Conservation (phyloP, 2,888 invertebrate species). For the Volucella inflata region DNA sequence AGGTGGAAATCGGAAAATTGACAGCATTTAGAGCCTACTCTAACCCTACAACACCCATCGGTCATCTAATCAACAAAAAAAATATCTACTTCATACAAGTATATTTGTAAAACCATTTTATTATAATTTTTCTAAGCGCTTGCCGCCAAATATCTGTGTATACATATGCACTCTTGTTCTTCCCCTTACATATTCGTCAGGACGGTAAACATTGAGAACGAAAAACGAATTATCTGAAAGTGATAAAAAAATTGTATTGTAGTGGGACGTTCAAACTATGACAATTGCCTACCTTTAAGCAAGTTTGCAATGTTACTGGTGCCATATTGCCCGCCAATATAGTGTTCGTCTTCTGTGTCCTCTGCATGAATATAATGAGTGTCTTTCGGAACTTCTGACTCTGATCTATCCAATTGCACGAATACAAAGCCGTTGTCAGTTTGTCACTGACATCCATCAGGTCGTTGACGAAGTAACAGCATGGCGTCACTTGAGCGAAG, state of each 20-base stretch:
- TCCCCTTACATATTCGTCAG: conserved; percentile 45
- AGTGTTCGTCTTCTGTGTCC: conserved; percentile 74
- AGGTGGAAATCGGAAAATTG: too few relatives aligned
- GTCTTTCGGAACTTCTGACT: conserved; percentile 75
- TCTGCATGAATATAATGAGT: conserved; percentile 78
- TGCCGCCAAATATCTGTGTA: too few relatives aligned
- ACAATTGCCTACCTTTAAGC: conserved; percentile 70
- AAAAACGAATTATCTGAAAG: conserved; percentile 71
- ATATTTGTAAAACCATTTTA: too few relatives aligned
- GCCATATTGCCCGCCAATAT: conserved; percentile 77
- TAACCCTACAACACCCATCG: too few relatives aligned
- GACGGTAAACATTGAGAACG: conserved; percentile 77
- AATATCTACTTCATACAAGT: too few relatives aligned
- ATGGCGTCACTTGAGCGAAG: conserved; percentile 76
- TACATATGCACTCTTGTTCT: too few relatives aligned
- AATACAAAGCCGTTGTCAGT: conserved; percentile 77
- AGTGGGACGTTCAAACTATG: conserved; percentile 5
- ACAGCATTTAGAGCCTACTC: too few relatives aligned
- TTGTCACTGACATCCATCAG: conserved; percentile 73
- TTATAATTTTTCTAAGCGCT: too few relatives aligned
- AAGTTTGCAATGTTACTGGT: conserved; percentile 77
- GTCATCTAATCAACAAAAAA: too few relatives aligned
- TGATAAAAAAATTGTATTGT: neutral
- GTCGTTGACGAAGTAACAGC: conserved; percentile 76
- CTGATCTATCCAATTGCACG: conserved; percentile 78